These are phyloP conservation scores for Thaleichthys pacificus DNA, from an alignment of 2,797 vertebrate species.

Conservation along the genomic window DNA sequence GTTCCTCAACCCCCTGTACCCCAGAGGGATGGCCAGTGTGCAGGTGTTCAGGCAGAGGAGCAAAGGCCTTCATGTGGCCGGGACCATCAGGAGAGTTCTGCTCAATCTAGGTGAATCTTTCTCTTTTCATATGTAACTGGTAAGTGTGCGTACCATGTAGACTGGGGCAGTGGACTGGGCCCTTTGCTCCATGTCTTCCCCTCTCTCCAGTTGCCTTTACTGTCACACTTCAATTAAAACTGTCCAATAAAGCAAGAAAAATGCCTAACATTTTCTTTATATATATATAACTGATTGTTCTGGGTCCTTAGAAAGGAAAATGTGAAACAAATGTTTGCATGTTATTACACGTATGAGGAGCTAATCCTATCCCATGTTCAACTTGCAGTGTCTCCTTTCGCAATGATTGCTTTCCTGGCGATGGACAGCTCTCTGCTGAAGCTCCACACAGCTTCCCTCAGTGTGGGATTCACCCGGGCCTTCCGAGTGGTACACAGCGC, in stretches of 20 bases:
- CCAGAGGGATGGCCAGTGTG: conserved; percentile 84
- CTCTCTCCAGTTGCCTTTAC: no score
- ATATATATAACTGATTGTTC: no score
- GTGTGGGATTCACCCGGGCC: conserved; percentile 91
- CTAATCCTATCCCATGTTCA: background rate
- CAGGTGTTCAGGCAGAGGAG: conserved; percentile 85
- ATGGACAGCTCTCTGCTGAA: conserved; percentile 84
- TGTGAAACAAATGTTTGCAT: background rate
- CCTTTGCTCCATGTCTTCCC: no score
- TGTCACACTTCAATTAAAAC: no score
- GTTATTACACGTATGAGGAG: background rate
- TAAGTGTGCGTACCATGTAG: no score
- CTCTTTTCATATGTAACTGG: no score
- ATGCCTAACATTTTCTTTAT: background rate
- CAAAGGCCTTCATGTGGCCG: conserved; percentile 81
- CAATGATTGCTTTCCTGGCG: conserved; percentile 93
- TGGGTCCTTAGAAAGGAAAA: background rate
- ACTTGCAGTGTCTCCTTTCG: conserved; percentile 89
- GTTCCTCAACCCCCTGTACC: conserved; percentile 92
- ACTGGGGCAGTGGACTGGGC: no score
- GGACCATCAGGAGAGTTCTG: conserved; percentile 85
- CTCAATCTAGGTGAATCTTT: conserved; percentile 84
- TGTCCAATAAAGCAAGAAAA: no score
- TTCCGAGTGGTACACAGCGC: conserved; percentile 85
- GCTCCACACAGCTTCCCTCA: conserved; percentile 82